Evolutionary conservation across 2,797 vertebrate species (phyloP).

Genomic region (Anas bernieri): DNA sequence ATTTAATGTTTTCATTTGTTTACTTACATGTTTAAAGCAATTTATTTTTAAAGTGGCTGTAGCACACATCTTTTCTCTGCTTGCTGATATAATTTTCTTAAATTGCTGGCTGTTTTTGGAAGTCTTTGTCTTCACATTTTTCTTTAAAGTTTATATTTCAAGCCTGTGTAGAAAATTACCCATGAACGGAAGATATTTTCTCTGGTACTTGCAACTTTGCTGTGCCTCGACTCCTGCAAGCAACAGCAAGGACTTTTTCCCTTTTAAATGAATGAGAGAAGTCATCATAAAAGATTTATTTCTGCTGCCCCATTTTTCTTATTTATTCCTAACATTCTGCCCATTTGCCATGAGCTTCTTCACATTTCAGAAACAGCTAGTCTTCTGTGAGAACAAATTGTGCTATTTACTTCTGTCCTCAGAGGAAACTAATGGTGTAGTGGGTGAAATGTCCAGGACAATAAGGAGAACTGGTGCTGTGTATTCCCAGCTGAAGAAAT

Average conservation of each 20-base stretch:
- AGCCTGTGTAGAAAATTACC: constrained; percentile 3
- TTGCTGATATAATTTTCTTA: not conserved
- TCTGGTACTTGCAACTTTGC: constrained; percentile 22
- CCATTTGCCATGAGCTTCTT: constrained; percentile 70
- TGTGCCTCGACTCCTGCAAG: constrained; percentile 19
- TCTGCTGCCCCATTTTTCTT: constrained; percentile 59
- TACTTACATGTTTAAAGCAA: not conserved
- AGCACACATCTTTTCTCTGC: not conserved
- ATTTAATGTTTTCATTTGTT: not conserved
- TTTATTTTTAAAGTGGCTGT: constrained; percentile 25
- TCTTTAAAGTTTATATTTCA: constrained; percentile 27
- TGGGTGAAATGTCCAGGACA: constrained; percentile 67
- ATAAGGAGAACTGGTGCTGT: constrained; percentile 43
- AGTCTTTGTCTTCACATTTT: not conserved
- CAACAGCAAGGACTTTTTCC: not conserved
- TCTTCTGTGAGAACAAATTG: constrained; percentile 63
- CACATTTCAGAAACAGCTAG: constrained; percentile 68
- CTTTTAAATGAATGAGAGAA: constrained; percentile 59
- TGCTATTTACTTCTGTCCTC: constrained; percentile 71
- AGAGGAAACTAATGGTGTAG: constrained; percentile 59
- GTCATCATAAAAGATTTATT: constrained; percentile 66
- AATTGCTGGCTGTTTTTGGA: not conserved
- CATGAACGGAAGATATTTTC: constrained; percentile 34
- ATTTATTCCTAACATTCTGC: constrained; percentile 67
- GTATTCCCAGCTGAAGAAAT: constrained; percentile 53